Percentiles rank a stretch among this genome's conserved stretches.
These are phyloP conservation scores for Buathra laborator DNA, from an alignment of 2,888 invertebrate genomes.

Conservation along the genomic window DNA sequence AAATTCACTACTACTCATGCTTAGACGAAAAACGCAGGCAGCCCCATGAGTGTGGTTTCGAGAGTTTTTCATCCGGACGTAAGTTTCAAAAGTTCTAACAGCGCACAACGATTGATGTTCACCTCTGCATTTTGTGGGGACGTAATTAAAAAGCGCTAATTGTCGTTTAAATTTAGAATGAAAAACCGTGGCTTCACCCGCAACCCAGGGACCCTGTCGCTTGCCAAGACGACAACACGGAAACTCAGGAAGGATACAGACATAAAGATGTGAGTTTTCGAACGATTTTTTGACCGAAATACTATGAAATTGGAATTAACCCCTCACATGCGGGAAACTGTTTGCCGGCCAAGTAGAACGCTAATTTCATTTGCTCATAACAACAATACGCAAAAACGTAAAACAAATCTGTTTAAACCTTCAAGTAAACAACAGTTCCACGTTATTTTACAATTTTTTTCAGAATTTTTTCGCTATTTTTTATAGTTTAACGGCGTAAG, in stretches of 20 bases:
- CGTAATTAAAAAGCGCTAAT: conserved; percentile 50
- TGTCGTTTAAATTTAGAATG: conserved; percentile 79
- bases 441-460: too few relatives aligned
- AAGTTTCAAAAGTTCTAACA: conserved; percentile 70
- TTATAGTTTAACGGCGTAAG: too few relatives aligned
- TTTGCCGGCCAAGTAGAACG: too few relatives aligned
- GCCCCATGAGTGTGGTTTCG: conserved; percentile 84
- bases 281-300: not conserved
- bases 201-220: conserved; percentile 80
- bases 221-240: conserved; percentile 77
- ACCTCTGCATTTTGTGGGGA: not conserved
- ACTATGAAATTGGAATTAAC: not conserved
- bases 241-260: conserved; percentile 80
- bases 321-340: too few relatives aligned
- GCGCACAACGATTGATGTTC: not conserved
- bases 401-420: too few relatives aligned
- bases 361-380: too few relatives aligned
- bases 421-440: too few relatives aligned
- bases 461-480: too few relatives aligned
- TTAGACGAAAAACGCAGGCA: conserved; percentile 82
- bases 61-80: conserved; percentile 83
- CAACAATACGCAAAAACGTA: too few relatives aligned
- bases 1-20: conserved; percentile 49
- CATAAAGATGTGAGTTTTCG: conserved; percentile 80
- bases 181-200: conserved; percentile 83